phyloP scores from a whole-genome alignment of 92 coral and sea anemone genomes.

The Siderastrea siderea region DNA sequence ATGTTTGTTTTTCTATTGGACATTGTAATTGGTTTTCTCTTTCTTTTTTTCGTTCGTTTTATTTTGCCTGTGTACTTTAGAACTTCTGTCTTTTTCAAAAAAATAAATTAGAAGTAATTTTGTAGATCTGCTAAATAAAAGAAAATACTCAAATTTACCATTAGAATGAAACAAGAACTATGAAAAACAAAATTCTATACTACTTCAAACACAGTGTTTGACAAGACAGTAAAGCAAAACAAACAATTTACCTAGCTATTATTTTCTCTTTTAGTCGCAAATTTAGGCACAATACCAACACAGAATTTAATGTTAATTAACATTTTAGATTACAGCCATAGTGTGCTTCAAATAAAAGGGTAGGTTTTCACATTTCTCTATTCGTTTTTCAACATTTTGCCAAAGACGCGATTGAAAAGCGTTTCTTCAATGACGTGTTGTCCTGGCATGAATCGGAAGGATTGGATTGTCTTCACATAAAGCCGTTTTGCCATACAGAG shows the following conservation, averaged over 20 bases:
- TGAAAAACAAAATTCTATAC: neutral
- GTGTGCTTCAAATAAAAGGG: no score
- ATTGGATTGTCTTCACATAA: no score
- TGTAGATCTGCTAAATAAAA: no score
- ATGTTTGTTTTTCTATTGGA: neutral
- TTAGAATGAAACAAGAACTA: neutral
- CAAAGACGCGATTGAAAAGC: no score
- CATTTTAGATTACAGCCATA: neutral
- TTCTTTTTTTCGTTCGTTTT: neutral
- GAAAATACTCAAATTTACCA: no score
- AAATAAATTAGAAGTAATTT: neutral
- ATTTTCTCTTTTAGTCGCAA: neutral
- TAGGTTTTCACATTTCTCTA: no score
- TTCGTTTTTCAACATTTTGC: no score
- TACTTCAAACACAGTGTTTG: neutral
- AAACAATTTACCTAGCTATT: neutral
- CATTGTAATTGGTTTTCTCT: neutral
- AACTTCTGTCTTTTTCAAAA: neutral
- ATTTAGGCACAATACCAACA: neutral
- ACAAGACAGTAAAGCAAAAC: neutral
- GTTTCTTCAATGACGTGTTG: no score
- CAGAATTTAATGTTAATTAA: neutral
- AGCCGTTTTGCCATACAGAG: no score
- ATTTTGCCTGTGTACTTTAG: neutral
- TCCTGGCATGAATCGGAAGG: no score